Evolutionary conservation across 2,113 vertebrate species (phyloP), one percentile per base, ranked within the genome.

Genomic region (Casuarius casuarius): DNA sequence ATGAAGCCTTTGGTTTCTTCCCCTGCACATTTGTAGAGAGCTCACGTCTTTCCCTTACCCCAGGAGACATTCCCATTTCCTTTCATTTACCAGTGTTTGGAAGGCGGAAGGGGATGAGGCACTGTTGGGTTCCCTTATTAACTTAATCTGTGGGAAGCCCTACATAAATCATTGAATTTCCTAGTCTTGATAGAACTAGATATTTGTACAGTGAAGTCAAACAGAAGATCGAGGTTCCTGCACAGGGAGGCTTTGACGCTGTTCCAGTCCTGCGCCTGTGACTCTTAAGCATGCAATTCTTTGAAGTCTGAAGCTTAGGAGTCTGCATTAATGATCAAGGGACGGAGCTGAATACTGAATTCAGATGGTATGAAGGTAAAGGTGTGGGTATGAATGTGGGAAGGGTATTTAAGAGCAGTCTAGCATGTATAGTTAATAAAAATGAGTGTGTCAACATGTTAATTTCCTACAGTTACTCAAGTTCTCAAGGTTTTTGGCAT

Each of bases 321-420:
- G 94, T 77, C 95, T 97, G 97, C 94, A 96, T 97, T 97, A 93
- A 94, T 97, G 97, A 97, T 96, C 97, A 96, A 96, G 95, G 87
- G 81, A 23, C 87, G 83, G 74, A 84, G 84, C 73, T 87, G 91
- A 94, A 84, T 79, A 18, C 1, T 0, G 77, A 89, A 94, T 91
- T 92, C 2, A 1, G 84, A 42, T 63, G 87, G 78, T 80, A 85
- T 3, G 15, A 87, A 95, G 87, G 95, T 87, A 83, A 95, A 96
- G 91, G 74, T 95, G 87, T 92, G 85, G 75, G 71, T 46, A 73
- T 70, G 71, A 87, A 73, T 95, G 92, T 92, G 94, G 92, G 87
- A 95, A 28, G 67, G 92, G 76, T 79, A 76, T 90, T 87, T 70
- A 80, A 49, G 81, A 85, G 84, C 78, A 83, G 94, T 84, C 92